Evolutionary conservation across 2,797 vertebrate species (phyloP).

Genomic region (Argya squamiceps): DNA sequence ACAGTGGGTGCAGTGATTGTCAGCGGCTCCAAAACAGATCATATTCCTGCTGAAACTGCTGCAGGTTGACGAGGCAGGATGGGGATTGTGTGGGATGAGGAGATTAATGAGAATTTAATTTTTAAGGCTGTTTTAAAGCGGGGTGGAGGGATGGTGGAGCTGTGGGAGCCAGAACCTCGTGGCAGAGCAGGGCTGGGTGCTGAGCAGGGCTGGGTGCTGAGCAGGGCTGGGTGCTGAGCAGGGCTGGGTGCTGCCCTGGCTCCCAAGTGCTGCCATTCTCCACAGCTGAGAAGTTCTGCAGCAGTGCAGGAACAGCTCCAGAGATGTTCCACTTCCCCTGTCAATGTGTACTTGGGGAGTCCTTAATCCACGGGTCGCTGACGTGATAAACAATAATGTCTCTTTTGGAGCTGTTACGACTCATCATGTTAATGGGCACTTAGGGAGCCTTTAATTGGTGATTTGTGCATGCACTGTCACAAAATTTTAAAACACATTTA

Average conservation of each 20-base stretch:
- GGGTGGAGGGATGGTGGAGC: not conserved
- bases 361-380: slow-evolving; percentile 68
- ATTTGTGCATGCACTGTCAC: slow-evolving; percentile 70
- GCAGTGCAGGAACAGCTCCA: not conserved
- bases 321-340: slow-evolving; percentile 8
- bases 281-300: not conserved
- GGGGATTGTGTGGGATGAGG: not conserved
- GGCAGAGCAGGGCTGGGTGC: not conserved
- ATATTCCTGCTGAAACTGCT: not conserved
- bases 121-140: not conserved
- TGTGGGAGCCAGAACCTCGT: not conserved
- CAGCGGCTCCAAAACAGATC: not conserved
- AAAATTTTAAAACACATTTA: slow-evolving; percentile 69
- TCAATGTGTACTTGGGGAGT: slow-evolving; percentile 66
- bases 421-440: slow-evolving; percentile 68
- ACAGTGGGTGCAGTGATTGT: not conserved
- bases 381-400: slow-evolving; percentile 70
- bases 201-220: too few species aligned
- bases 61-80: not conserved
- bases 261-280: not conserved
- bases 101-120: not conserved
- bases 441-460: slow-evolving; percentile 72
- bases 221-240: not conserved
- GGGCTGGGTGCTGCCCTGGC: not conserved
- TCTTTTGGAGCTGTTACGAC: slow-evolving; percentile 66